These are phyloP conservation scores for Heloderma charlesbogerti DNA, from an alignment of 2,113 vertebrate species.

Conservation along the genomic window DNA sequence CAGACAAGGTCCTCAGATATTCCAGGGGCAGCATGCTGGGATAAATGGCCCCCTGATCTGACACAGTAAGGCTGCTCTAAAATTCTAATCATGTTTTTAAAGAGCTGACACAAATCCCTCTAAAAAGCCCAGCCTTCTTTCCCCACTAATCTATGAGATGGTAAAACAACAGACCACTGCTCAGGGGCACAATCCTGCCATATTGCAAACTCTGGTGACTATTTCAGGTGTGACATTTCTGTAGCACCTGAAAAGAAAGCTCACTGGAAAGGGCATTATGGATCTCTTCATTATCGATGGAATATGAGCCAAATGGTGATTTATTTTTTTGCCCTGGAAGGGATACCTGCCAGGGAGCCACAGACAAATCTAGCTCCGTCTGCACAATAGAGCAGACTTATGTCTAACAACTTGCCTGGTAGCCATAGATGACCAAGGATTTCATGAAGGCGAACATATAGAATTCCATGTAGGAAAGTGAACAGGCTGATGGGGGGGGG, in stretches of 20 bases:
- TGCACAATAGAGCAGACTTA: neutral
- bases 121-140: neutral
- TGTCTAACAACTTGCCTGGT: neutral
- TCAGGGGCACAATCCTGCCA: neutral
- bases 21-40: neutral
- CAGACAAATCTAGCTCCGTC: too few species aligned
- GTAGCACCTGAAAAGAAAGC: neutral
- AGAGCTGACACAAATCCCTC: neutral
- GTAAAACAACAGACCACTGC: neutral
- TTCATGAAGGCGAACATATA: neutral
- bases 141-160: too few species aligned
- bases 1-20: neutral
- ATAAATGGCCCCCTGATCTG: neutral
- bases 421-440: neutral
- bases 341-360: neutral
- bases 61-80: neutral
- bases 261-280: neutral
- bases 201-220: neutral
- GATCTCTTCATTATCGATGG: neutral
- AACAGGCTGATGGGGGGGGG: neutral
- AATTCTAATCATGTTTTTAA: neutral
- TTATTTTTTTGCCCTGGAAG: neutral
- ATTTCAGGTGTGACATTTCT: neutral
- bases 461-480: neutral
- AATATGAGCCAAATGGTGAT: slow-evolving; percentile 20